Evolutionary conservation across 2,888 invertebrate genomes (phyloP).

Genomic region (Anodontia alba): DNA sequence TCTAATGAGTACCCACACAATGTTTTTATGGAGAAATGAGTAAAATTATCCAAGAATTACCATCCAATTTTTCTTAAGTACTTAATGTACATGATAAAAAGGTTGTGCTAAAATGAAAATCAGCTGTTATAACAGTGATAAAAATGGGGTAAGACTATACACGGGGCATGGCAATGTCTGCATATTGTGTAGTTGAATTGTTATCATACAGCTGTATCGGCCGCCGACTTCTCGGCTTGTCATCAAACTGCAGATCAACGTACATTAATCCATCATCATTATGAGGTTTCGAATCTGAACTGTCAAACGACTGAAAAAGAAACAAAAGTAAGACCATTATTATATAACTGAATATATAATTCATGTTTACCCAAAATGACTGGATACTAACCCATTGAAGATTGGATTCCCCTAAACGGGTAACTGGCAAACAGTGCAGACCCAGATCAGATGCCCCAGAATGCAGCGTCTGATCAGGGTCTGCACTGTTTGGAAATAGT

Average conservation of each 20-base stretch:
- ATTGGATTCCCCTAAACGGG: no score
- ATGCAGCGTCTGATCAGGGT: no score
- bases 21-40: no score
- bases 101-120: background rate
- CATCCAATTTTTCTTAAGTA: no score
- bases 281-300: conserved; percentile 52
- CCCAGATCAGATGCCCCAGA: no score
- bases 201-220: conserved; percentile 67
- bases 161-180: conserved; percentile 71
- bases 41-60: no score
- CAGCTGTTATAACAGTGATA: background rate
- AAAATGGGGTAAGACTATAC: conserved; percentile 49
- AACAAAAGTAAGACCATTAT: background rate
- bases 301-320: conserved; percentile 64
- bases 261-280: conserved; percentile 71
- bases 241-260: conserved; percentile 74
- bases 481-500: no score
- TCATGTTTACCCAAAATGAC: background rate
- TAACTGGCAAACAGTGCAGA: no score
- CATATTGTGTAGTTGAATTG: conserved; percentile 59
- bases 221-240: conserved; percentile 73
- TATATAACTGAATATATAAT: background rate
- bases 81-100: no score
- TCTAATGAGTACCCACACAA: no score
- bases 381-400: background rate